Evolutionary conservation across 2,888 invertebrate species (phyloP), one percentile per base, ranked within the genome.

Genomic region (Crocallis elinguaria): DNA sequence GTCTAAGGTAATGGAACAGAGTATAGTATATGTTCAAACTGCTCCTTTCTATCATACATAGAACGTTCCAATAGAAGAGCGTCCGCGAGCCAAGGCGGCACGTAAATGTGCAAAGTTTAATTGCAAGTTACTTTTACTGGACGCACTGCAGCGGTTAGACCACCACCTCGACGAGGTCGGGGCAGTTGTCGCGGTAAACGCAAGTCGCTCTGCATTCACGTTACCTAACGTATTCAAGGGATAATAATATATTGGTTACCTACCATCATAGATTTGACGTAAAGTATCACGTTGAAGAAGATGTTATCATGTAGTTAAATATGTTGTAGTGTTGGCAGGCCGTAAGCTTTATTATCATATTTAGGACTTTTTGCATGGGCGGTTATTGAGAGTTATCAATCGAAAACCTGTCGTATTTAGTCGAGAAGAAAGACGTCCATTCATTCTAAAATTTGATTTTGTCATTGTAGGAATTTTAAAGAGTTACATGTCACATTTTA

Each of bases 51-150:
- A 35, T 30, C 23, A 16, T 12, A 37, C 61, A 61, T 36, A 82
- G 85, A 78, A 62, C 58, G 60, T 69, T 39, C 60, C 96, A 61
- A 95, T 96, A 71, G 95, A 95, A 87, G 96, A 97, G 86, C 94
- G 96, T 71, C 96, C 96, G 53, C 96, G 96, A 84, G 96, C 95
- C 35, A 97, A 96, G 84, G 94, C 96, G 32, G 94, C 95, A 42
- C 96, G 96, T 80, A 96, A 96, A 81, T 96, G 95, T 78, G 94
- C 94, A 41, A 96, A 96, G 83, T 94, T 94, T 76, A 90, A 93
- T 57, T 93, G 95, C 67, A 95, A 95, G 82, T 88, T 92, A 69
- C 82, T 88, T 52, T 83, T 87, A 56, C 76, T 86, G 64, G 81
- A 82, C 54, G 82, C 80, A 41, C 61, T 85, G 64, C 89, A 91